Conservation (phyloP, 1,140 invertebrate genomes). For the Drosophila paulistorum region DNA sequence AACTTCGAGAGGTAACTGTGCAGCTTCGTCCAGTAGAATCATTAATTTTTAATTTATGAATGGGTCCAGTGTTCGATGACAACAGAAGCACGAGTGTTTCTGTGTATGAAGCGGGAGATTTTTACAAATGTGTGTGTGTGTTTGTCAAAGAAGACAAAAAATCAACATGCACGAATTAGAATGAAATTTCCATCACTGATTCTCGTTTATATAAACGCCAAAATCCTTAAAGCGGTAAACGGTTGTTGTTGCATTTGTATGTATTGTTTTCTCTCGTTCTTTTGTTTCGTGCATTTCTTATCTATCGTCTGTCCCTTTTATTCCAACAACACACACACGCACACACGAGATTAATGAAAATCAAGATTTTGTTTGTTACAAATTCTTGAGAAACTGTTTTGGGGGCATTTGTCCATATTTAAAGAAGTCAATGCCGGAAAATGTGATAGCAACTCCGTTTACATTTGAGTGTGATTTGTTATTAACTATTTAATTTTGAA, state of each 20-base stretch:
- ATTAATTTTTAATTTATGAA: constrained; percentile 2
- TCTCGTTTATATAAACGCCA: not conserved
- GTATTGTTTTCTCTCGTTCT: not conserved
- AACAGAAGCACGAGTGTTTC: not conserved
- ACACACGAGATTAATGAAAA: not conserved
- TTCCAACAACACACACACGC: not conserved
- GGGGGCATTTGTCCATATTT: no score
- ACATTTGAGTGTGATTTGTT: no score
- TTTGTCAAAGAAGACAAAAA: constrained; percentile 40
- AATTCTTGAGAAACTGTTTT: no score
- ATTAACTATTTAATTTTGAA: no score
- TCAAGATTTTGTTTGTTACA: no score
- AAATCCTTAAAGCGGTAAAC: not conserved
- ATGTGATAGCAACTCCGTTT: no score
- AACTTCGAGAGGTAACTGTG: not conserved
- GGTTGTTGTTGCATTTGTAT: not conserved
- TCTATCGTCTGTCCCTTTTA: not conserved
- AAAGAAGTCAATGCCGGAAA: no score
- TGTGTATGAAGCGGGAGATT: constrained; percentile 5
- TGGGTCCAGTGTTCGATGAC: constrained; percentile 13
- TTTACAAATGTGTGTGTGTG: constrained; percentile 2
- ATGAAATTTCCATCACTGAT: not conserved
- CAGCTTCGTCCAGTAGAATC: not conserved
- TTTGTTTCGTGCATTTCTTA: constrained; percentile 13
- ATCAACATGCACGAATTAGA: constrained; percentile 16